These are phyloP conservation scores for Lymantria dispar DNA, from an alignment of 2,888 invertebrate species.

Conservation along the genomic window DNA sequence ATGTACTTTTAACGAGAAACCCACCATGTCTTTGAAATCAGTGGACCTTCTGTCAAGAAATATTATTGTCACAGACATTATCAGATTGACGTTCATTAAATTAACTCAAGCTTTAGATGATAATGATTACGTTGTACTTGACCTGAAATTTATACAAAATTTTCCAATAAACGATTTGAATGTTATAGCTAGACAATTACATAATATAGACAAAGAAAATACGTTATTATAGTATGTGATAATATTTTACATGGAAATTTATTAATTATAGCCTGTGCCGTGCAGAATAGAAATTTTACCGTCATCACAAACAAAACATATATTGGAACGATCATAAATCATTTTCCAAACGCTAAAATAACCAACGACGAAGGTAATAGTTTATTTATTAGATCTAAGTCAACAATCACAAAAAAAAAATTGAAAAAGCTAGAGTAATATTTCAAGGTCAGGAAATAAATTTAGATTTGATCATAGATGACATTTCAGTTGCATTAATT, in stretches of 20 bases:
- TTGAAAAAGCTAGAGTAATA: neutral
- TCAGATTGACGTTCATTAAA: neutral
- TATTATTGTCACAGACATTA: neutral
- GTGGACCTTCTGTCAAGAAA: neutral
- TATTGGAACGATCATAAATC: neutral
- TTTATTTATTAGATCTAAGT: neutral
- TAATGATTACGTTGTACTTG: neutral
- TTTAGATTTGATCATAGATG: constrained; percentile 1
- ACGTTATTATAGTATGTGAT: neutral
- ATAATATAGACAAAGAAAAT: neutral
- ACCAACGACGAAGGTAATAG: neutral
- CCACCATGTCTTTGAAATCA: neutral
- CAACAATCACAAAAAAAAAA: neutral
- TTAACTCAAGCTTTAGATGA: neutral
- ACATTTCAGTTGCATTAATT: neutral
- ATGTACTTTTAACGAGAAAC: neutral
- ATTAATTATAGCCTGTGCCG: neutral
- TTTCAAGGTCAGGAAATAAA: constrained; percentile 2
- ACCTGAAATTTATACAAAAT: neutral
- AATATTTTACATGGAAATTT: neutral
- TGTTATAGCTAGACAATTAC: neutral
- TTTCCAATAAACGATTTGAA: neutral
- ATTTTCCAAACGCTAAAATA: neutral
- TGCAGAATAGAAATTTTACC: neutral
- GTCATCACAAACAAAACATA: neutral